Percentiles rank a stretch among this genome's conserved stretches.
Conservation (phyloP, 2,888 invertebrate species). For the Harpalus rufipes region DNA sequence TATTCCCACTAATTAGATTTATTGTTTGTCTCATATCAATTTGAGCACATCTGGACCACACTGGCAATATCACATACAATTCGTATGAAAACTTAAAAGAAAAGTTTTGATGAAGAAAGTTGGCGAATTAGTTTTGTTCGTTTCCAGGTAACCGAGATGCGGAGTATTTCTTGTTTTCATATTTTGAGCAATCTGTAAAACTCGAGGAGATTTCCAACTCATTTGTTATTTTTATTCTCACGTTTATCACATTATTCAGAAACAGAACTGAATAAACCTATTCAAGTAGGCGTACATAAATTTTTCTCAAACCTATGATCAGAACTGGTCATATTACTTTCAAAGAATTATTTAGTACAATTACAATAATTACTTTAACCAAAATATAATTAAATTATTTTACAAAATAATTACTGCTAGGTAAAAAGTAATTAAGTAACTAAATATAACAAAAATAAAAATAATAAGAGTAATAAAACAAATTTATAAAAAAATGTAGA, state of each 20-base stretch:
- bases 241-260: slow-evolving; percentile 11
- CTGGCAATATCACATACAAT: slow-evolving; percentile 36
- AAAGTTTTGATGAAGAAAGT: slow-evolving; percentile 61
- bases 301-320: not conserved
- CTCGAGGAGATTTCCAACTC: slow-evolving; percentile 8
- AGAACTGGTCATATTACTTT: too few relatives aligned
- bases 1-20: not conserved
- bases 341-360: too few relatives aligned
- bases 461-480: too few relatives aligned
- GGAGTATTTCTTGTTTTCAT: slow-evolving; percentile 44
- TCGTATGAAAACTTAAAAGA: slow-evolving; percentile 54
- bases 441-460: too few relatives aligned
- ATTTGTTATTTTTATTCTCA: slow-evolving; percentile 23
- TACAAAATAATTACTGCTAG: too few relatives aligned
- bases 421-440: too few relatives aligned
- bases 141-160: slow-evolving; percentile 47
- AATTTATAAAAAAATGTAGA: too few relatives aligned
- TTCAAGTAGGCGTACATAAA: not conserved
- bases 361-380: too few relatives aligned
- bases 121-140: slow-evolving; percentile 42
- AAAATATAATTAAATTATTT: too few relatives aligned
- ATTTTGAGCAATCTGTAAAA: slow-evolving; percentile 37
- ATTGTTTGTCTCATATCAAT: not conserved
- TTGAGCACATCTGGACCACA: slow-evolving; percentile 15
- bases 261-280: not conserved